Evolutionary conservation across 2,888 invertebrate species (phyloP), one percentile per base, ranked within the genome.

Genomic region (Rhamphomyia laevipes): DNA sequence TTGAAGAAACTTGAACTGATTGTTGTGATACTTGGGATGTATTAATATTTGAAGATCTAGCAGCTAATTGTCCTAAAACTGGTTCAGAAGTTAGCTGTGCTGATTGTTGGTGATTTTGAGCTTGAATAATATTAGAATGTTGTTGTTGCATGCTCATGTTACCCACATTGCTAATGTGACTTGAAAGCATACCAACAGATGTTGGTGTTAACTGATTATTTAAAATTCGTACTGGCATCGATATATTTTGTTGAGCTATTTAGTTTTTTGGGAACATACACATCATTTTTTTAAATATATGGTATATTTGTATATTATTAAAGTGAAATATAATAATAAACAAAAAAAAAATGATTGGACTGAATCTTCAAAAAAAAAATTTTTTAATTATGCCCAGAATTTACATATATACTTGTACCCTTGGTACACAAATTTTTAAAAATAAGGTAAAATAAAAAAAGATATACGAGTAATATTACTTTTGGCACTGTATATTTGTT

Each of bases 201-300:
- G 55, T 65, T 60, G 51, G 57, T 46, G 56, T 53, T 46, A 55
- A 50, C 63, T 66, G 84, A 67, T 81, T 80, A 72, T 92, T 92
- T 64, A 92, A 87, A 72, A 93, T 93, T 69, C 93, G 84, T 69
- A 90, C 89, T 71, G 93, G 92, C 86, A 93, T 92, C 75, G 90
- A 86, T 82, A 90, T 85, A 84, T 86, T 91, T 82, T 88, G 88
- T 72, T 84, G 86, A 68, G 86, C 86, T 86, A 72, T 31, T 38
- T 23, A 40, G 18, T 35, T 35, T 33, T 16, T 44, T 12, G 4
- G 4, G 7, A 27, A 27, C 23, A 27, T 5, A 27, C 23, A 27
- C 23, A 27, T 7, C 23, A 27, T 7, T 4, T 27, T 27, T 27
- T 27, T 7, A 7, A 27, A 27, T 27, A n/a, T n/a, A 27, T 21